phyloP scores from a whole-genome alignment of 2,113 vertebrate species.

The Thamnaconus septentrionalis region DNA sequence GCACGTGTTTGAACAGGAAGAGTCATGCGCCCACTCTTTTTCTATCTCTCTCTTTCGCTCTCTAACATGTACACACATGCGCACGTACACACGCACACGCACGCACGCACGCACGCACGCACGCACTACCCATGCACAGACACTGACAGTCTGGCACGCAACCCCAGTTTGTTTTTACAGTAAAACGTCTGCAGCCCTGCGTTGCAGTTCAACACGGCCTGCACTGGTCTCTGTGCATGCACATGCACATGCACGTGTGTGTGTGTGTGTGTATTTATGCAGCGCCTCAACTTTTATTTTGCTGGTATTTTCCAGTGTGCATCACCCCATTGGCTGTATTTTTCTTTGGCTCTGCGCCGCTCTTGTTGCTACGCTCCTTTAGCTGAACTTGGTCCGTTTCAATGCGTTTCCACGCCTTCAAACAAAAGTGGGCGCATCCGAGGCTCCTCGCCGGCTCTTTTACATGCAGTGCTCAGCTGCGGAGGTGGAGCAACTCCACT shows the following conservation, averaged over 20 bases:
- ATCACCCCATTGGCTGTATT: conserved; percentile 7
- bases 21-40: too few relatives aligned
- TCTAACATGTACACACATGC: background rate
- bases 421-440: background rate
- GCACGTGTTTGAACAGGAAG: too few relatives aligned
- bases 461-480: background rate
- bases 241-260: conserved; percentile 10
- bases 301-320: conserved; percentile 8
- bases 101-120: too few relatives aligned
- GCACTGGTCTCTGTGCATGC: conserved; percentile 21
- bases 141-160: conserved; percentile 27
- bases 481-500: background rate
- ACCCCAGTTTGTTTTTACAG: conserved; percentile 51
- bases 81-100: conserved; percentile 2
- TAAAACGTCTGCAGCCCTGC: conserved; percentile 41
- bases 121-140: too few relatives aligned
- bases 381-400: background rate
- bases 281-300: background rate
- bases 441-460: background rate
- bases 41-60: too few relatives aligned
- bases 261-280: background rate
- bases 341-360: background rate
- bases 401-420: background rate
- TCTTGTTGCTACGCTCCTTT: background rate
- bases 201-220: conserved; percentile 31